Conservation (phyloP, 64 coral and sea anemone genomes). For the Stylophora pistillata region DNA sequence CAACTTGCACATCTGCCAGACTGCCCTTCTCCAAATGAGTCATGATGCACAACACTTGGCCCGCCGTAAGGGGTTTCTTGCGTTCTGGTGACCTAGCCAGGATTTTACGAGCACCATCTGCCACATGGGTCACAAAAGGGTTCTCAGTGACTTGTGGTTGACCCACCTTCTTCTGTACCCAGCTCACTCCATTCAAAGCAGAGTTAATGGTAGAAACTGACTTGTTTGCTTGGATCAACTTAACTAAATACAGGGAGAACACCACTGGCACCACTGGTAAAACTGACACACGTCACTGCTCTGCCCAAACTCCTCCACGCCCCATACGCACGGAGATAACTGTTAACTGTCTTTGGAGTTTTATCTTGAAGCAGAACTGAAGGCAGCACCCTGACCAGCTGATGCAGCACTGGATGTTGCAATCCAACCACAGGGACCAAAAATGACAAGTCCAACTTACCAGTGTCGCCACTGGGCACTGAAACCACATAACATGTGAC, state of each 20-base stretch:
- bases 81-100: background rate
- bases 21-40: slow-evolving; percentile 6
- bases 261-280: too few relatives aligned
- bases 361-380: slow-evolving; percentile 16
- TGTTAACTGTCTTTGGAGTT: slow-evolving; percentile 7
- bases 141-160: slow-evolving; percentile 23
- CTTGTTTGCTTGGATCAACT: too few relatives aligned
- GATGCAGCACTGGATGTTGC: background rate
- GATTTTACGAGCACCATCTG: slow-evolving; percentile 9
- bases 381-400: background rate
- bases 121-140: slow-evolving; percentile 46
- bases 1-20: slow-evolving; percentile 53
- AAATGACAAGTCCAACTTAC: too few relatives aligned
- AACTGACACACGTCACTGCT: slow-evolving; percentile 43
- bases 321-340: slow-evolving; percentile 13
- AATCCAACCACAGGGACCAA: background rate
- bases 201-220: too few relatives aligned
- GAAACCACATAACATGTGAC: too few relatives aligned
- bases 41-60: slow-evolving; percentile 8
- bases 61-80: slow-evolving; percentile 22
- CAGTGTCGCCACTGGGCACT: too few relatives aligned
- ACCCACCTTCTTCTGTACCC: slow-evolving; percentile 56
- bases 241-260: too few relatives aligned
- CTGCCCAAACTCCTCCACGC: slow-evolving; percentile 41
- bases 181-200: slow-evolving; percentile 57